Evolutionary conservation across 2,797 vertebrate genomes (phyloP), one percentile per base, ranked within the genome.

Genomic region (Balearica regulorum): DNA sequence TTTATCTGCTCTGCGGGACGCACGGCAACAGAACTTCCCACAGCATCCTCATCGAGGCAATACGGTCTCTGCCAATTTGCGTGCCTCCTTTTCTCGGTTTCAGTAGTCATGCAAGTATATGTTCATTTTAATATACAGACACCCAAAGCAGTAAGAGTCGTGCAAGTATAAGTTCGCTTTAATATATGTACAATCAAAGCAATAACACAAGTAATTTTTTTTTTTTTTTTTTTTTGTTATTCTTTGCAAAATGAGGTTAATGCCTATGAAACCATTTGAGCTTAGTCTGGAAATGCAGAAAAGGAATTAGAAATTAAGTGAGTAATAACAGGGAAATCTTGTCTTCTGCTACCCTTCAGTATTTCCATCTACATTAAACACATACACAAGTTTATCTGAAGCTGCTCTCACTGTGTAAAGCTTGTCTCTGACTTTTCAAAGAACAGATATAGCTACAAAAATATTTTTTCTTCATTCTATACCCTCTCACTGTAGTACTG

Each of bases 91-190:
- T 7, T 5, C 66, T 4, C 13, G 1, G 41, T 24, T n/a, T 7
- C 83, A 5, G 4, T 1, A 53, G 61, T 15, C 35, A 1, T 2
- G 37, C 21, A 28, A 41, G 19, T 10, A 0, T 21, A 3, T 0
- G 28, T 4, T 22, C 13, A 0, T 2, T 25, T 19, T 2, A 2
- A 3, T 0, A 3, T 21, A 10, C 72, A 51, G 49, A 26, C 49
- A 41, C 26, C 15, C 64, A 43, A 69, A 54, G 41, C 37, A 6
- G 2, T 1, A 26, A 2, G 2, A 54, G 22, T 0, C 71, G 0
- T 2, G 11, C 26, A 3, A 26, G 24, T 9, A 2, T 17, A 43
- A 25, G 25, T 10, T 57, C 81, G 1, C 9, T 69, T 58, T 24
- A 22, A 58, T 16, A 29, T 1, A 75, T 5, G 24, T 5, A 64